phyloP scores from a whole-genome alignment of 1,140 invertebrate species.

The Neelides sp. region DNA sequence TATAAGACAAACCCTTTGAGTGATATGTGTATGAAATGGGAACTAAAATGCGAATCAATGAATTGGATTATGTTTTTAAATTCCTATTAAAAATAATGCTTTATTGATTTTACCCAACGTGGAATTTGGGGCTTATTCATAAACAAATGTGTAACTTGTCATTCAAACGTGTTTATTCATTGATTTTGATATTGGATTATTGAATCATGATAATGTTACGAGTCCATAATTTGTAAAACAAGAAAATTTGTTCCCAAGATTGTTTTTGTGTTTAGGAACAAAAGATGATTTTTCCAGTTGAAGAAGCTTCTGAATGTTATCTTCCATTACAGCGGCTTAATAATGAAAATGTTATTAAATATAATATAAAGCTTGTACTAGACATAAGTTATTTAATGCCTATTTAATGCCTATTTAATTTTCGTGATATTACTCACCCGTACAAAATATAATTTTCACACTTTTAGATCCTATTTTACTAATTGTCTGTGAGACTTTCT shows the following conservation, averaged over 20 bases:
- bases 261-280: slow-evolving; percentile 67
- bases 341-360: neutral
- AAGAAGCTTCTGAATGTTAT: slow-evolving; percentile 51
- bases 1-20: too few relatives aligned
- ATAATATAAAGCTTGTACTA: slow-evolving; percentile 5
- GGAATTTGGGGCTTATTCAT: too few relatives aligned
- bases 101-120: too few relatives aligned
- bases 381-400: neutral
- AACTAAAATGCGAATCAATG: too few relatives aligned
- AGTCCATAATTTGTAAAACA: slow-evolving; percentile 83
- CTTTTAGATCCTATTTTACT: slow-evolving; percentile 54
- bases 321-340: slow-evolving; percentile 60
- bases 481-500: slow-evolving; percentile 67
- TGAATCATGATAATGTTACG: too few relatives aligned
- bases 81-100: too few relatives aligned
- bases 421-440: slow-evolving; percentile 46
- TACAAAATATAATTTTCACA: slow-evolving; percentile 74
- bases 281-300: slow-evolving; percentile 54
- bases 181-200: too few relatives aligned
- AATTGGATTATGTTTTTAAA: too few relatives aligned
- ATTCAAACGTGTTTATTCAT: too few relatives aligned
- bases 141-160: too few relatives aligned
- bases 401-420: neutral
- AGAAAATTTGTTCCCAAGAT: slow-evolving; percentile 81
- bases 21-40: too few relatives aligned